Evolutionary conservation across 2,113 vertebrate species (phyloP).

Genomic region (Oenanthe oenanthe): DNA sequence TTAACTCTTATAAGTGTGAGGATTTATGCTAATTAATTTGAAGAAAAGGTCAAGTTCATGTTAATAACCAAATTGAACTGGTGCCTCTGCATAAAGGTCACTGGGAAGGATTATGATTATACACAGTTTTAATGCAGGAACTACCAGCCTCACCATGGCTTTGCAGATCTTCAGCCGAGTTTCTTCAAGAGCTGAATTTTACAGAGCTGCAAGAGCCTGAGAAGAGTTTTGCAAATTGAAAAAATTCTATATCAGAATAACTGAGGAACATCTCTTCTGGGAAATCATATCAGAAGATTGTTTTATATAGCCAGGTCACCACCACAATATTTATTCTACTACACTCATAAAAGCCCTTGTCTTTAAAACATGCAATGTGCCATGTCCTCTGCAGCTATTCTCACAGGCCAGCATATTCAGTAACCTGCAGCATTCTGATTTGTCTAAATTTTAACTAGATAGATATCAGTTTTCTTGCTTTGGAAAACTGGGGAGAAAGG

Average conservation of each 20-base stretch:
- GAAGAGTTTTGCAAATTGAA: not conserved
- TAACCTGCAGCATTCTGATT: not conserved
- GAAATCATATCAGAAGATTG: not conserved
- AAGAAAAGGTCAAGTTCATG: slow-evolving; percentile 24
- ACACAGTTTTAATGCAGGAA: not conserved
- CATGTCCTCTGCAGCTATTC: not conserved
- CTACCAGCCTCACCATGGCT: not conserved
- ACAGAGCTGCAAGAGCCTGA: not conserved
- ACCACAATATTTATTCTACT: not conserved
- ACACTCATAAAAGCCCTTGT: not conserved
- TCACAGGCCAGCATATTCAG: not conserved
- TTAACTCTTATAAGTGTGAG: not conserved
- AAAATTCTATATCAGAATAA: not conserved
- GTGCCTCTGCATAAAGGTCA: not conserved
- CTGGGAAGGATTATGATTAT: not conserved
- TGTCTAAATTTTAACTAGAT: not conserved
- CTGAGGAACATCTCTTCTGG: not conserved
- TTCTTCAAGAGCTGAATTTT: not conserved
- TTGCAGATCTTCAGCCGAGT: not conserved
- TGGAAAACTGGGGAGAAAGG: not conserved
- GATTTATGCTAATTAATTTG: slow-evolving; percentile 9
- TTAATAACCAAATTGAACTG: slow-evolving; percentile 2
- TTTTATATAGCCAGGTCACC: not conserved
- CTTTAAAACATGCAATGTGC: not conserved
- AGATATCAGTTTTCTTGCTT: not conserved